Base-by-base conservation (phyloP, 2,113 vertebrate genomes). In the Dipodomys stephensi region DNA sequence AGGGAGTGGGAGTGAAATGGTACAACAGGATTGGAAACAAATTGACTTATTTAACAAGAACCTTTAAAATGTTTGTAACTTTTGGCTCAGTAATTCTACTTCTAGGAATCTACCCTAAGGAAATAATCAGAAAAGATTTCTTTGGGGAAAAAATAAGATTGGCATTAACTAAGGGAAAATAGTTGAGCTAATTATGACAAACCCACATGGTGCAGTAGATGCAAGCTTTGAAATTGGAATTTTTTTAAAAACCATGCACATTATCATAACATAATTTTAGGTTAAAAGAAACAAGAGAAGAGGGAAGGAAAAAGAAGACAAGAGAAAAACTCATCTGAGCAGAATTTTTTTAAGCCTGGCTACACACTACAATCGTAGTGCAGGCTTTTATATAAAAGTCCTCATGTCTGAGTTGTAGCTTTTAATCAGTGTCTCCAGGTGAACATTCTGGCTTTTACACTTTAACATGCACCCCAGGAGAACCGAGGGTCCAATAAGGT, bases 71-170 rank as follows among this genome's bases (percentile, higher is more conserved):
- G 49, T 67, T 83, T 53, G 25, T 79, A 74, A 80, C 65, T 74
- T 82, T 74, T 77, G 81, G 90, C 73, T 89, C 77, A 49, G 82
- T 13, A 69, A 68, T 28, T 91, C 81, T 77, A 35, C 20, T 83
- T 96, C 94, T 30, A 94, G 71, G 77, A 95, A 80, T 83, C 62
- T 80, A 85, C 69, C n/a, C 28, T 82, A 83, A 82, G 12, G 77
- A 94, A 90, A 62, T 71, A 71, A 92, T 79, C 46, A 86, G 68
- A 80, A 88, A 85, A 83, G 49, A 28, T 76, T 81, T 49, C 64
- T 91, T 67, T 35, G 39, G 27, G 27, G 7, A n/a, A 39, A 30
- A 76, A 62, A 32, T 28, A 25, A 46, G 77, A 72, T 30, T 25
- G 35, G 35, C 49, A 53, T 57, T 46, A 88, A 62, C 32, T 4